Conservation (phyloP, 1,140 invertebrate genomes). For the Heliconius hewitsoni region DNA sequence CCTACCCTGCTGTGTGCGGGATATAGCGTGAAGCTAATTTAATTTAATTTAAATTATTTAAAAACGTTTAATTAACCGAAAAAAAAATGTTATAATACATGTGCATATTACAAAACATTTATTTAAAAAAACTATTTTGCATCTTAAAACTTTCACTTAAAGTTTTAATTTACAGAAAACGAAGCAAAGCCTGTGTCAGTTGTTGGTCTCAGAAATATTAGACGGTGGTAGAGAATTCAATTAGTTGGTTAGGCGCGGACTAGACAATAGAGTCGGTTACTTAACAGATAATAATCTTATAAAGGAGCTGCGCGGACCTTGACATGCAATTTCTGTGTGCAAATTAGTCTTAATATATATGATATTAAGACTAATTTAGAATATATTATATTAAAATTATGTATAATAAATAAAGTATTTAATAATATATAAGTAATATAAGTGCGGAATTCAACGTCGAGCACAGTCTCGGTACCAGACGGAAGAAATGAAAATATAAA, state of each 20-base stretch:
- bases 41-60: neutral
- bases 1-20: no score
- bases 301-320: slow-evolving; percentile 22
- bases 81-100: no score
- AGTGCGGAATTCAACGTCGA: no score
- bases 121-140: neutral
- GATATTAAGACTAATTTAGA: no score
- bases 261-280: slow-evolving; percentile 26
- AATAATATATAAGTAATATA: no score
- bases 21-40: no score
- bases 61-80: neutral
- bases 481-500: no score
- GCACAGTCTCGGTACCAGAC: no score
- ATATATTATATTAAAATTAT: neutral
- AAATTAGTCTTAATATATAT: slow-evolving; percentile 5
- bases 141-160: neutral
- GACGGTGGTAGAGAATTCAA: slow-evolving; percentile 23
- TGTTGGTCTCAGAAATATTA: neutral
- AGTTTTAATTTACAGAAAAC: neutral
- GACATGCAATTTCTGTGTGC: slow-evolving; percentile 12
- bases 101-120: neutral
- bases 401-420: neutral
- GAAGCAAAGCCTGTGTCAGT: neutral
- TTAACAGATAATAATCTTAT: slow-evolving; percentile 21
- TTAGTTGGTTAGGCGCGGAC: slow-evolving; percentile 25